Conservation (phyloP, 1,140 invertebrate genomes). For the Euwallacea similis region DNA sequence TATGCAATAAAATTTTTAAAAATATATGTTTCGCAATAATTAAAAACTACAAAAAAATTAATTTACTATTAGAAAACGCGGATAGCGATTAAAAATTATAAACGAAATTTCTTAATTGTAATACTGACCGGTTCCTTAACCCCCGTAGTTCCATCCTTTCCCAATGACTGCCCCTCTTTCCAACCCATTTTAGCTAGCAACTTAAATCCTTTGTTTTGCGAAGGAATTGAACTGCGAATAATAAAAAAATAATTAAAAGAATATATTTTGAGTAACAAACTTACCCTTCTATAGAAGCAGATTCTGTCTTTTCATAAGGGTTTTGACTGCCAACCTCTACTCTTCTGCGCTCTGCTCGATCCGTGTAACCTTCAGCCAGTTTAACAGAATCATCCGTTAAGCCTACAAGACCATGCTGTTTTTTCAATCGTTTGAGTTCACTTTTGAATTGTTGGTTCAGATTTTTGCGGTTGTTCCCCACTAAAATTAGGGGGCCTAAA, state of each 20-base stretch:
- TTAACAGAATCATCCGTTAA: slow-evolving; percentile 49
- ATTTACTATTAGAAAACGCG: neutral
- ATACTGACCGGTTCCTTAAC: slow-evolving; percentile 76
- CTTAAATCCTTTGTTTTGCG: slow-evolving; percentile 87
- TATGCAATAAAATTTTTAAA: too few relatives aligned
- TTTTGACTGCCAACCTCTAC: slow-evolving; percentile 78
- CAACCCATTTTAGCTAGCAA: slow-evolving; percentile 90
- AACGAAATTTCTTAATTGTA: neutral
- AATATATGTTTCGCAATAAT: too few relatives aligned
- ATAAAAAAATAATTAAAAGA: too few relatives aligned
- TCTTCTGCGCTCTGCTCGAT: slow-evolving; percentile 76
- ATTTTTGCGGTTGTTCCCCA: slow-evolving; percentile 20
- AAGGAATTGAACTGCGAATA: slow-evolving; percentile 67
- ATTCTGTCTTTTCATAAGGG: slow-evolving; percentile 79
- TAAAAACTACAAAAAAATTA: too few relatives aligned
- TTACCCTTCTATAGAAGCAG: slow-evolving; percentile 77
- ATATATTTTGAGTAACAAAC: neutral
- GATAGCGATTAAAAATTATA: too few relatives aligned
- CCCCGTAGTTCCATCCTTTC: slow-evolving; percentile 71
- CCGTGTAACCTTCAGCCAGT: slow-evolving; percentile 64
- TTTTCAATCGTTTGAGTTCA: slow-evolving; percentile 75
- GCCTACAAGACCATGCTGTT: slow-evolving; percentile 78
- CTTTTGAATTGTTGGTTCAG: slow-evolving; percentile 63
- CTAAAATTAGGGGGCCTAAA: neutral
- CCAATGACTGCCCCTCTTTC: slow-evolving; percentile 83